Conservation (phyloP, 2,888 invertebrate species). For the Chalcosyrphus nemorum region DNA sequence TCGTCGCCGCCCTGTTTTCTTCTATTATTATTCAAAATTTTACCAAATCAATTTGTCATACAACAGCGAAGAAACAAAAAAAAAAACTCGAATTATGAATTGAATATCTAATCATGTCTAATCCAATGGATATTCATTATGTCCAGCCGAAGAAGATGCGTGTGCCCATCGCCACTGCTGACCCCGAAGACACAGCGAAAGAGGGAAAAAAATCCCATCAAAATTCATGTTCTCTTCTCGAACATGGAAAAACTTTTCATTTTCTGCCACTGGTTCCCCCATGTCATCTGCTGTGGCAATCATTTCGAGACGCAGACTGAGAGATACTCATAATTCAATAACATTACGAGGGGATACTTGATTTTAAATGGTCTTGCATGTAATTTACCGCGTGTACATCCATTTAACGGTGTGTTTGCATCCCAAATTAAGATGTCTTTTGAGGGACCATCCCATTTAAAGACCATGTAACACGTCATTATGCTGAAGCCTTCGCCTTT, state of each 20-base stretch:
- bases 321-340: background rate
- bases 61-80: background rate
- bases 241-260: background rate
- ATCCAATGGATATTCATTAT: constrained; percentile 2
- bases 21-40: background rate
- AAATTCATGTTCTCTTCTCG: constrained; percentile 5
- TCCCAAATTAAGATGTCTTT: constrained; percentile 32
- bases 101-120: constrained; percentile 27
- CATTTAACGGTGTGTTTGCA: constrained; percentile 1
- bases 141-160: background rate
- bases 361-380: constrained; percentile 33
- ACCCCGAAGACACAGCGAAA: no score
- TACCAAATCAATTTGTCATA: constrained; percentile 24
- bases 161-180: background rate
- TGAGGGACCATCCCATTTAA: background rate
- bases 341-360: background rate
- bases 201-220: no score
- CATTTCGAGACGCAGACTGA: background rate
- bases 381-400: constrained; percentile 6
- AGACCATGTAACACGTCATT: background rate
- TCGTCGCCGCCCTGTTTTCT: background rate
- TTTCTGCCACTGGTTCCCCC: background rate
- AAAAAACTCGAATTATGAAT: constrained; percentile 14
- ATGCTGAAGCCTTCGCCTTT: no score
- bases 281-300: background rate